Evolutionary conservation across 2,113 vertebrate genomes (phyloP), one percentile per base, ranked within the genome.

Genomic region (Dipodomys spectabilis): DNA sequence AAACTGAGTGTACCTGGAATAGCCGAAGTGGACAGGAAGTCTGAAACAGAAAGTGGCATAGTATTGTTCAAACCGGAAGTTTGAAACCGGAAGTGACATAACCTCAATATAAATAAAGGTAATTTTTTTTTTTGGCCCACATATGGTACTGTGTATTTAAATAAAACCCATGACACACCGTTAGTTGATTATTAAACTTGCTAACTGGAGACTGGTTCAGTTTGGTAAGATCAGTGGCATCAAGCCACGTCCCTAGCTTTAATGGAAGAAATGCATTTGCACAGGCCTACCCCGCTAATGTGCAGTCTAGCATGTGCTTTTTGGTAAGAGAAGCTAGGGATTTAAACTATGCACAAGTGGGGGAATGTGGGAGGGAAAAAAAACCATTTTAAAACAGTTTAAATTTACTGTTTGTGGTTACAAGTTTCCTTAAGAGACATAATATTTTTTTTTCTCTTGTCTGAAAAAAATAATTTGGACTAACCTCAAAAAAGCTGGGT

Each of bases 401-500:
- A 92, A 93, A 79, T 96, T 97, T 97, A 97, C 82, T 97, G 91
- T 95, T 96, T 82, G 65, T 92, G 91, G 92, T 90, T 97, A 94
- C 94, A 95, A 44, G 95, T 95, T 97, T 98, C 96, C 94, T 96
- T 93, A 92, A 80, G 86, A 97, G 95, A 93, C 49, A 84, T 96
- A 97, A 97, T 96, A 91, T 96, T 95, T 96, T 97, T 82, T 13
- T 82, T 13, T 1, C 65, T 94, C 84, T 82, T 13, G 53, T 79
- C 91, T 90, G 95, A 96, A 96, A 86, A 95, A 95, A 83, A 53
- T 96, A 89, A 97, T 96, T 98, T 97, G 97, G 95, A 95, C 84
- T 96, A 92, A 94, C 96, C 96, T 98, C 94, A 97, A 96, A 97
- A 98, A 98, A 94, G 96, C 95, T 97, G 60, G 71, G 94, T 81